Conservation (phyloP, 37 sponge, comb jelly and placozoan species). For the Chondrilla cf. caribensis region DNA sequence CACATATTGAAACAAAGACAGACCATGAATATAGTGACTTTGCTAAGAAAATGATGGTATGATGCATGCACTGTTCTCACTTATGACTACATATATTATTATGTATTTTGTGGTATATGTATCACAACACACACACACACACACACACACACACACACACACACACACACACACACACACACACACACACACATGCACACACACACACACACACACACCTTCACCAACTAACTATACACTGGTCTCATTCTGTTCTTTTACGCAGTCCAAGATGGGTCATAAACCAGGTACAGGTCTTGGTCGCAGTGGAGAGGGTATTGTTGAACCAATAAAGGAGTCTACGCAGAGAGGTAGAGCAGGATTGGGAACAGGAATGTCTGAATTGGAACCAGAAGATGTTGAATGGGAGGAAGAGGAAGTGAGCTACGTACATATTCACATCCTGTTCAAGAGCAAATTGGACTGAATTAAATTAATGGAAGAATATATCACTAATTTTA, state of each 20-base stretch:
- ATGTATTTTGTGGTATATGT: no score
- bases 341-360: conserved; percentile 63
- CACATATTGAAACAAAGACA: no score
- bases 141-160: not conserved
- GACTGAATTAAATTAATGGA: conserved; percentile 13
- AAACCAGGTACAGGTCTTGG: conserved; percentile 68
- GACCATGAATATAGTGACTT: no score
- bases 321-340: conserved; percentile 59
- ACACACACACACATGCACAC: conserved; percentile 9
- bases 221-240: not conserved
- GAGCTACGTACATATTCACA: no score
- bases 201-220: conserved; percentile 16
- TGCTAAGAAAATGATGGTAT: no score
- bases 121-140: conserved; percentile 15
- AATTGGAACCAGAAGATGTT: conserved; percentile 55
- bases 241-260: not conserved
- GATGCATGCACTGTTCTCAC: no score
- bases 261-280: conserved; percentile 79
- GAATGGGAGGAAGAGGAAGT: conserved; percentile 76
- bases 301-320: conserved; percentile 46
- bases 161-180: conserved; percentile 20
- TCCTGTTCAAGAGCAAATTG: no score
- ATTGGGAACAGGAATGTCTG: conserved; percentile 42
- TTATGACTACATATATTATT: no score
- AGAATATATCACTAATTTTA: no score